Evolutionary conservation across 2,113 vertebrate species (phyloP), one percentile per base, ranked within the genome.

Genomic region (Cochlearius cochlearius): DNA sequence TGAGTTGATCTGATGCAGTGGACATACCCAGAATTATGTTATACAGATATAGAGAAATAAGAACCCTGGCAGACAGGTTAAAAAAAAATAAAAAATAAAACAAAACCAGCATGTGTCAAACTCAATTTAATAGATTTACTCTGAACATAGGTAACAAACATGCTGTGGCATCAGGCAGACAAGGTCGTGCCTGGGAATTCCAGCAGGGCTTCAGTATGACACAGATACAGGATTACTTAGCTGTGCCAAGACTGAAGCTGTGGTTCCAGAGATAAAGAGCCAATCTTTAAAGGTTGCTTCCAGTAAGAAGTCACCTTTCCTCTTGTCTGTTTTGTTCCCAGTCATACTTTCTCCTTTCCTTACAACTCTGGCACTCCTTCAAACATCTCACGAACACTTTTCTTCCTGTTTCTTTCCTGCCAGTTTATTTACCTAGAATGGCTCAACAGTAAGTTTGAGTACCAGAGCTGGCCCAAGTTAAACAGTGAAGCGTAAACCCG

Each of bases 161-260:
- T 1, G 18, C 58, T 41, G 71, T 15, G 39, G 34, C 45, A 88
- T 58, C 19, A 39, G 67, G 47, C 41, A 66, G 73, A 85, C 30
- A 30, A 82, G 62, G 74, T 19, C 2, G 0, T 18, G 75, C 11
- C 50, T 66, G 62, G 56, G 62, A 75, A 83, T 36, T 79, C 52
- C 86, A 86, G 66, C 78, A 90, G 71, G 49, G 62, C 11, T 82
- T 2, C n/a, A 6, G 20, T 34, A 26, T 83, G 76, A 64, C 59
- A 86, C 23, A 21, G 20, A 43, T 11, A 66, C 0, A 2, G 45
- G 45, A 69, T 32, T 30, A 25, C n/a, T 43, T 0, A 6, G 82
- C 45, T 60, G 63, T 92, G 58, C 82, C 55, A 80, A 45, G 27
- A 20, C 23, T 18, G 30, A 16, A 45, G 55, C 59, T 50, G 32